Conservation (phyloP, 2,797 vertebrate genomes). For the Astyanax mexicanus region DNA sequence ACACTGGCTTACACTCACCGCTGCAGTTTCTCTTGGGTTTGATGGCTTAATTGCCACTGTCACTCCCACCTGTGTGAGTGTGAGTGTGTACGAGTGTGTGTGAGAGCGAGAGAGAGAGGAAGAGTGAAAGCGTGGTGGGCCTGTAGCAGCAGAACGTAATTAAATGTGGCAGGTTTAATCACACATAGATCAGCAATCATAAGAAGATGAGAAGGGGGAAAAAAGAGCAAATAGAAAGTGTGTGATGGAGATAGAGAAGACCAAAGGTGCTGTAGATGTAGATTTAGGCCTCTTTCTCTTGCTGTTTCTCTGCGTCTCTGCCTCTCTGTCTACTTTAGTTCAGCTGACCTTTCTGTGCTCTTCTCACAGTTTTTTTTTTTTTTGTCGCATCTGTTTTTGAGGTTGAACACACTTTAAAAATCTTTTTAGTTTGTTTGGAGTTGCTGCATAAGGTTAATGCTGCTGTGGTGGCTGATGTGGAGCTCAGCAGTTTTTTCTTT, state of each 20-base stretch:
- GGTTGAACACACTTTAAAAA: background rate
- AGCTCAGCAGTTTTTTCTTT: too few relatives aligned
- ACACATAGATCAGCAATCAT: constrained; percentile 62
- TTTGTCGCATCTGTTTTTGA: background rate
- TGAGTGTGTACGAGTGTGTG: constrained; percentile 49
- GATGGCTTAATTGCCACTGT: constrained; percentile 63
- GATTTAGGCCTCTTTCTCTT: constrained; percentile 8
- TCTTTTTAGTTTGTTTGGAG: too few relatives aligned
- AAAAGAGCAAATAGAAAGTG: constrained; percentile 34
- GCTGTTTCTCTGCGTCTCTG: constrained; percentile 4
- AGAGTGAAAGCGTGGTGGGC: constrained; percentile 50
- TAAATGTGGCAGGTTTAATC: constrained; percentile 75
- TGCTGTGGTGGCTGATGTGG: too few relatives aligned
- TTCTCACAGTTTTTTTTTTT: too few relatives aligned
- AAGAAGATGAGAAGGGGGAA: constrained; percentile 23
- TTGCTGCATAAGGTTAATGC: too few relatives aligned
- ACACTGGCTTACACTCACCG: background rate
- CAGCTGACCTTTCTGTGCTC: background rate
- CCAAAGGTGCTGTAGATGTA: constrained; percentile 45
- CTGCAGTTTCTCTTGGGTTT: constrained; percentile 14
- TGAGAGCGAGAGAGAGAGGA: constrained; percentile 31
- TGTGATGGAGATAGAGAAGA: constrained; percentile 23
- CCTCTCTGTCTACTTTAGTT: background rate
- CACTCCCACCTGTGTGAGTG: constrained; percentile 44
- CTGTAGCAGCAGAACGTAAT: constrained; percentile 66